Percentiles rank a stretch among this genome's conserved stretches.
Conservation (phyloP, 2,113 vertebrate species). For the Sceloporus undulatus region DNA sequence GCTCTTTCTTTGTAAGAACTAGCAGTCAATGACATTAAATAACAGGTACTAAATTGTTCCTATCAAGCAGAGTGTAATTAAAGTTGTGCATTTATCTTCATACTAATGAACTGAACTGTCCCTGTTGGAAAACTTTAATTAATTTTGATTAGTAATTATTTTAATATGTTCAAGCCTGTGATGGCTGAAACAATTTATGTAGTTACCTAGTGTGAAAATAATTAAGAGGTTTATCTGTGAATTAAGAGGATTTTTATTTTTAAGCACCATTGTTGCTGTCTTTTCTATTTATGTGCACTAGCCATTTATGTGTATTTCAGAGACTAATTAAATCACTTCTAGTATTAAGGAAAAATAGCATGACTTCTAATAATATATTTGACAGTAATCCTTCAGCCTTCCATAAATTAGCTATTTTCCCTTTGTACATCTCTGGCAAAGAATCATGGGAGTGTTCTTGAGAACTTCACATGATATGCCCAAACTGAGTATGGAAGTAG, state of each 20-base stretch:
- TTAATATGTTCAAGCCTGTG: constrained; percentile 45
- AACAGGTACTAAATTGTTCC: constrained; percentile 50
- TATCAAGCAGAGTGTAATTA: constrained; percentile 33
- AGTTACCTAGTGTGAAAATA: constrained; percentile 36
- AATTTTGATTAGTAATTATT: constrained; percentile 42
- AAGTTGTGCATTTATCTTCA: constrained; percentile 45
- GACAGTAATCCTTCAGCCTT: constrained; percentile 41
- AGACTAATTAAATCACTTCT: constrained; percentile 42
- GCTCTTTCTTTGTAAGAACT: constrained; percentile 44
- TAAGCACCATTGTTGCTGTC: constrained; percentile 13
- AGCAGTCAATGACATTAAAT: constrained; percentile 28
- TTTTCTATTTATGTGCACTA: constrained; percentile 29
- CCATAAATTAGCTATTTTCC: constrained; percentile 32
- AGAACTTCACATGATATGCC: constrained; percentile 19
- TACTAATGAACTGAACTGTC: constrained; percentile 41
- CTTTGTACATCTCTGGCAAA: constrained; percentile 16
- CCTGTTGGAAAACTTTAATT: constrained; percentile 39
- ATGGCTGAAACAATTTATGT: constrained; percentile 53
- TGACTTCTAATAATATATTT: constrained; percentile 57
- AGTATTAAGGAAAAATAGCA: constrained; percentile 45
- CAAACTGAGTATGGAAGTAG: constrained; percentile 27
- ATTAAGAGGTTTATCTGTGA: constrained; percentile 41
- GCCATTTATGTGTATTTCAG: constrained; percentile 36
- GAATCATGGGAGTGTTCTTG: constrained; percentile 36
- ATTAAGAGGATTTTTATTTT: constrained; percentile 38